Conservation (phyloP, 2,113 vertebrate genomes). For the Sylvietta virens region DNA sequence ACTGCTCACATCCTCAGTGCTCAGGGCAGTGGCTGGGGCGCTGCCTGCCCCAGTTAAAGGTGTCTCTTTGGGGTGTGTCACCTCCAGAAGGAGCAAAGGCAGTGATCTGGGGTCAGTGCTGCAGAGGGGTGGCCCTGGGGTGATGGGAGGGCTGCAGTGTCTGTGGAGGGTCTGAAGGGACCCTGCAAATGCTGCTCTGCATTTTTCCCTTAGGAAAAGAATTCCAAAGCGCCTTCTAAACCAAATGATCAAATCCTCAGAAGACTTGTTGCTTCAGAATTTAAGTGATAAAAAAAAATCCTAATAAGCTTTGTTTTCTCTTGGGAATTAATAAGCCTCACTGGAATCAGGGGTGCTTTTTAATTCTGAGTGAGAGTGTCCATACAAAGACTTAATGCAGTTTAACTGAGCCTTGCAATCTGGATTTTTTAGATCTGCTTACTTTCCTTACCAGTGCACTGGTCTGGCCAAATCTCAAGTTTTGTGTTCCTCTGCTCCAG, state of each 20-base stretch:
- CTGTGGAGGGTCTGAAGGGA: not conserved
- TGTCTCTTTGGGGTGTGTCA: not conserved
- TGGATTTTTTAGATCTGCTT: not conserved
- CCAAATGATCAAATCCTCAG: not conserved
- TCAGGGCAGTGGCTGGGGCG: not conserved
- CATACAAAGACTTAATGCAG: not conserved
- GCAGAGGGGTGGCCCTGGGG: not conserved
- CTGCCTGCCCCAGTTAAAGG: not conserved
- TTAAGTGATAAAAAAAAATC: not conserved
- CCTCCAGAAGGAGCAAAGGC: not conserved
- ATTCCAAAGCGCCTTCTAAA: not conserved
- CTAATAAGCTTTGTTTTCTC: not conserved
- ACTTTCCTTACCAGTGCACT: not conserved
- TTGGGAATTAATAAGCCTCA: not conserved
- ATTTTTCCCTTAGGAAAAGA: not conserved
- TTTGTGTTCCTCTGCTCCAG: not conserved
- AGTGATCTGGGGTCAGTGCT: not conserved
- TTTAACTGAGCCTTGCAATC: not conserved
- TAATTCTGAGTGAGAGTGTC: not conserved
- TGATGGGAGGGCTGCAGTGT: not conserved
- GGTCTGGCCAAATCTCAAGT: not conserved
- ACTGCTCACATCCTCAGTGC: fast-evolving
- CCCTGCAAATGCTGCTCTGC: not conserved
- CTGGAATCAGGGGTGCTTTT: not conserved
- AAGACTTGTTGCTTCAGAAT: not conserved